Percentiles rank a stretch among this genome's conserved stretches.
Evolutionary conservation across 37 sponge, comb jelly and placozoan genomes (phyloP).

Genomic region (Aphrocallistes beatrix): DNA sequence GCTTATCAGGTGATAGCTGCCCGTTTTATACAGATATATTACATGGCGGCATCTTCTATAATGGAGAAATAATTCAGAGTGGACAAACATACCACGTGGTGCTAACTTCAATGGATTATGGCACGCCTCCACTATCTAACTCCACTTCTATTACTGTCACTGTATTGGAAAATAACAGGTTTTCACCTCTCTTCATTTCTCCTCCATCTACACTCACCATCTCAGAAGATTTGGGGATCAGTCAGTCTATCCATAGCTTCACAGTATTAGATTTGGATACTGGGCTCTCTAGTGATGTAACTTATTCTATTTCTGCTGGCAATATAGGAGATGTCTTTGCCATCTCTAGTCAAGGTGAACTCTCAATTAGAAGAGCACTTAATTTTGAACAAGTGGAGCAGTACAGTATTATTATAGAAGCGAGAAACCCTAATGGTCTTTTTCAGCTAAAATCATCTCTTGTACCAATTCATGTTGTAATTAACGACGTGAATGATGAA

Average conservation of each 20-base stretch:
- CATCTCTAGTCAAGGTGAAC: not conserved
- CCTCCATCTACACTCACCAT: not conserved
- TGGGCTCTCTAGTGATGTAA: not conserved
- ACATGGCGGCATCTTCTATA: not conserved
- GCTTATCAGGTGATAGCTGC: not conserved
- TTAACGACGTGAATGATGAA: not conserved
- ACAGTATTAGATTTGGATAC: not conserved
- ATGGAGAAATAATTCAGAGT: not conserved
- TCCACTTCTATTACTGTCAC: not conserved
- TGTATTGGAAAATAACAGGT: not conserved
- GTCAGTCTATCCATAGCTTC: not conserved
- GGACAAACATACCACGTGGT: not conserved
- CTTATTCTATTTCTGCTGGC: not conserved
- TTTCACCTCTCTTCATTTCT: not conserved
- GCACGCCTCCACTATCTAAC: not conserved
- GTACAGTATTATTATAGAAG: not conserved
- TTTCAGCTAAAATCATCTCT: not conserved
- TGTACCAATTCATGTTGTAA: not conserved
- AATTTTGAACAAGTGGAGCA: not conserved
- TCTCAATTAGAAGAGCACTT: not conserved
- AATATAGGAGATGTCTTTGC: constrained; percentile 23
- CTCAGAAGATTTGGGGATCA: not conserved
- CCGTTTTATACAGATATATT: not conserved
- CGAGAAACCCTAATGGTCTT: not conserved
- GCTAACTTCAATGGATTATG: not conserved